Base-by-base conservation (phyloP, 2,888 invertebrate species). In the Mechanitis messenoides region DNA sequence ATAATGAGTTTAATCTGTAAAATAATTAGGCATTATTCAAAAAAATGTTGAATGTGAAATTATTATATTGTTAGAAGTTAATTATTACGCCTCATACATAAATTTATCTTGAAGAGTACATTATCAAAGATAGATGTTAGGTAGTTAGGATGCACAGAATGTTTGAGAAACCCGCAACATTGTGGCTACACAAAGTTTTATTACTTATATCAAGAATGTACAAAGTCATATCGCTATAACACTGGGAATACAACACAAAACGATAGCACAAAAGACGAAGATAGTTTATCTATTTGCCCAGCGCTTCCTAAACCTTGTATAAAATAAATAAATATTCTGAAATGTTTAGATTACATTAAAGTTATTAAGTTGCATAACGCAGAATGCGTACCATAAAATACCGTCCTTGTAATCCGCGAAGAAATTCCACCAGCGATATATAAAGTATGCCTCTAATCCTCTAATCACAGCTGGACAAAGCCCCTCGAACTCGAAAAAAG, bases 381-480 rank as follows among this genome's bases (percentile, higher is more conserved):
- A 20, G 20, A 20, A 20, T 20, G 20, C 56, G 46, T 11, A 12
- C 33, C n/a, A 63, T 63, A 63, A 58, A 63, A 56, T 53, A 61
- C 55, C 61, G 55, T 57, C 58, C 28, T 47, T 45, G 45, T 62
- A 66, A 64, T 61, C 64, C 58, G 35, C 45, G 47, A 62, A 55
- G 57, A 63, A 63, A 67, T 55, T 62, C 65, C 59, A 62, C 61
- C 33, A 57, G 59, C 64, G 56, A 66, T 63, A 61, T 65, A 65
- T 69, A 64, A 69, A 69, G 63, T 62, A 69, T 67, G 65, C 59
- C 58, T 60, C 60, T 70, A 80, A 86, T 84, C 85, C 85, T 73
- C 78, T 85, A 88, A 89, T 89, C 87, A 80, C 80, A 80, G 80
- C 81, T 79, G 83, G 85, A 84, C 85, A 83, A 78, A 75, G 78